Evolutionary conservation across 2,797 vertebrate genomes (phyloP).

Genomic region (Cuniculus paca): DNA sequence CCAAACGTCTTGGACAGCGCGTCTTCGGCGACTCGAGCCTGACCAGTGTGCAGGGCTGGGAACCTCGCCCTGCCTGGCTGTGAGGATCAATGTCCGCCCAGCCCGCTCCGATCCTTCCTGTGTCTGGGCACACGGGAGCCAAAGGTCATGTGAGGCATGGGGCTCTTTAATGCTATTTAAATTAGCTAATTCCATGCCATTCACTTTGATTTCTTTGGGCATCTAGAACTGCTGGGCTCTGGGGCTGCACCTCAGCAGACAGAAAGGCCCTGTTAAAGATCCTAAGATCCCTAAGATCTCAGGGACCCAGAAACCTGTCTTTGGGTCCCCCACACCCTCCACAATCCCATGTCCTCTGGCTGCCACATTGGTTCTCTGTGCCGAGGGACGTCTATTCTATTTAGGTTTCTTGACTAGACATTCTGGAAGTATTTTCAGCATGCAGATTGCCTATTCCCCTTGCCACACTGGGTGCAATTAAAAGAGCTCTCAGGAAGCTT

Average conservation of each 20-base stretch:
- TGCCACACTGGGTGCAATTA: background rate
- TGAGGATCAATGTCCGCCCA: no score
- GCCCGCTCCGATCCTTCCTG: background rate
- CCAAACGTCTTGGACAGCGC: no score
- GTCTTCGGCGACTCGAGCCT: background rate
- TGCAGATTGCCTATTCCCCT: constrained; percentile 65
- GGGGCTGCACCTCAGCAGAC: background rate
- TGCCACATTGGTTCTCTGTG: background rate
- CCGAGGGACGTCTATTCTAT: background rate
- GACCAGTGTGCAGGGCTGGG: background rate
- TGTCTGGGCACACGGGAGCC: background rate
- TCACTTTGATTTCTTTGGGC: background rate
- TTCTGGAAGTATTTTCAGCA: constrained; percentile 32
- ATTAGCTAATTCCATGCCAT: background rate
- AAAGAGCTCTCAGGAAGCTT: constrained; percentile 72
- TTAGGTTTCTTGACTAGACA: background rate
- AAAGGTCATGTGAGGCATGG: background rate
- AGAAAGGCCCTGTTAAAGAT: background rate
- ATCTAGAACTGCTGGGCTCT: background rate
- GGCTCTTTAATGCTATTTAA: background rate
- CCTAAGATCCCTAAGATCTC: background rate
- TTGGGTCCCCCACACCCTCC: background rate
- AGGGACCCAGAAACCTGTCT: background rate
- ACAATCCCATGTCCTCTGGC: background rate
- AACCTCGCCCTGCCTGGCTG: background rate